A percentile compares a stretch with the other conserved stretches of the same genome.
Evolutionary conservation across 1,140 invertebrate species (phyloP).

Genomic region (Lucilia sericata): DNA sequence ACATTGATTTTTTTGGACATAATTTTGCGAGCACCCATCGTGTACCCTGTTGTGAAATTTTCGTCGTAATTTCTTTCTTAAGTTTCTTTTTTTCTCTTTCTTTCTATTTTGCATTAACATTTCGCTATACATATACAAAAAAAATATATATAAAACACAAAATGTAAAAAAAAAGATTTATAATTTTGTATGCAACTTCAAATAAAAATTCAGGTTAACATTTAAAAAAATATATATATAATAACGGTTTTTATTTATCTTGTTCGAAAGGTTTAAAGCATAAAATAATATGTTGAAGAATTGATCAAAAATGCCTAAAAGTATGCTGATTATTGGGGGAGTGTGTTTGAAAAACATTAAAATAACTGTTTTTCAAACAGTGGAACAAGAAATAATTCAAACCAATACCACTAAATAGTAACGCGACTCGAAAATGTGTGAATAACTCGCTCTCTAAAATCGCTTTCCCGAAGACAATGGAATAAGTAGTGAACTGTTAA

Average conservation of each 20-base stretch:
- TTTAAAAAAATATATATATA: not conserved
- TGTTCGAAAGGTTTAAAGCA: no score
- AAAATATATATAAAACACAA: conserved; percentile 17
- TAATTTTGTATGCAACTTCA: conserved; percentile 40
- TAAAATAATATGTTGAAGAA: no score
- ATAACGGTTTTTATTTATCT: not conserved
- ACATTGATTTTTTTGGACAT: conserved; percentile 23
- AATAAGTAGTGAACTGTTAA: no score
- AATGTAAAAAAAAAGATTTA: conserved; percentile 21
- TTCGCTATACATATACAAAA: conserved; percentile 2
- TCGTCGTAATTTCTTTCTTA: conserved; percentile 31
- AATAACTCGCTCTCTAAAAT: no score
- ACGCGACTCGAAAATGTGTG: no score
- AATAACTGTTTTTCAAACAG: no score
- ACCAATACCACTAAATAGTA: no score
- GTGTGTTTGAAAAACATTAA: no score
- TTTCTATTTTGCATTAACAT: conserved; percentile 28
- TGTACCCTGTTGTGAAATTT: conserved; percentile 41
- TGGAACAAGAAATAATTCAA: no score
- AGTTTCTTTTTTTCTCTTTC: conserved; percentile 13
- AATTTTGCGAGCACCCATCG: conserved; percentile 27
- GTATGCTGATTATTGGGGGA: no score
- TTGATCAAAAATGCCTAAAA: no score
- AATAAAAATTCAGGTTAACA: conserved; percentile 28
- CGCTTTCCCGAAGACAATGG: no score